Conservation (phyloP, 2,113 vertebrate genomes). For the Nesospiza acunhae region DNA sequence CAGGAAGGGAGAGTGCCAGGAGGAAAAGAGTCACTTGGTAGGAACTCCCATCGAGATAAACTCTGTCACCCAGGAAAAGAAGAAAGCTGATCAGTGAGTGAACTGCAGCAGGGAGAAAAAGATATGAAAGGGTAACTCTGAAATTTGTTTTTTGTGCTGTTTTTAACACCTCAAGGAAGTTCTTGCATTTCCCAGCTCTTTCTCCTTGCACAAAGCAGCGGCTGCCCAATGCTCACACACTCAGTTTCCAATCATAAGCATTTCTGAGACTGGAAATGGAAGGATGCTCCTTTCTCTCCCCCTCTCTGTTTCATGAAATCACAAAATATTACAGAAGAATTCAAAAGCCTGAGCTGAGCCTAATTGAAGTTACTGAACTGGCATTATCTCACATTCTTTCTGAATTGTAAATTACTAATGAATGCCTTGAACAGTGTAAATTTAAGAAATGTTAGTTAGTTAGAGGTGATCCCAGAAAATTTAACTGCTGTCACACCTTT, state of each 20-base stretch:
- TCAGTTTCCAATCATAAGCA: fast-evolving
- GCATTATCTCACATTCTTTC: not conserved
- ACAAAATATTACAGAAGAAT: not conserved
- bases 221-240: fast-evolving
- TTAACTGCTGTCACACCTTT: not conserved
- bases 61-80: not conserved
- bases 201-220: not conserved
- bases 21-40: not conserved
- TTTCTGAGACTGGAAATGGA: not conserved
- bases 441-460: not conserved
- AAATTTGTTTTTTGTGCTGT: not conserved
- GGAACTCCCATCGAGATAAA: not conserved
- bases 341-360: not conserved
- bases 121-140: not conserved
- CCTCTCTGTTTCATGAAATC: not conserved
- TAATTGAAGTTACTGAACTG: not conserved
- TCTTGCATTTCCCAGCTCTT: not conserved
- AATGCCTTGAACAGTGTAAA: not conserved
- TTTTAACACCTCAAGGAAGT: not conserved
- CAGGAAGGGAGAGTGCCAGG: not conserved
- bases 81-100: not conserved
- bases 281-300: not conserved
- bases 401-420: not conserved
- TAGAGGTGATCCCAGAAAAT: not conserved
- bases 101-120: not conserved